Evolutionary conservation across 1,140 invertebrate genomes (phyloP), one percentile per base, ranked within the genome.

Genomic region (Battus philenor): DNA sequence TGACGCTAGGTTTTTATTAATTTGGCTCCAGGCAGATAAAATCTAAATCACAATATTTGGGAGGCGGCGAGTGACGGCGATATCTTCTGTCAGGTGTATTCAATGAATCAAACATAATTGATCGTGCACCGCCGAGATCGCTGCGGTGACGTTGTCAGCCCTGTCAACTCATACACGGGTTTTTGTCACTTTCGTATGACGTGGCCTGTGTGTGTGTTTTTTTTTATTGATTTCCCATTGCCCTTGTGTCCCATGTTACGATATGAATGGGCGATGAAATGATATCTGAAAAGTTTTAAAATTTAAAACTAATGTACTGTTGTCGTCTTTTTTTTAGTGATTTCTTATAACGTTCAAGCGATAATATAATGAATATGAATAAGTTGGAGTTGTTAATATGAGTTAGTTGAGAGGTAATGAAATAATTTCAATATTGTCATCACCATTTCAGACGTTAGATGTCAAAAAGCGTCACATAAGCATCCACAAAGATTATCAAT

Each of bases 51-150:
- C 59, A 71, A 71, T 68, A 64, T 68, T 68, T 71, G 65, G 65
- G 62, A 70, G 60, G 63, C 64, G 62, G 57, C 59, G 57, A 63
- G 57, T 63, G 61, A 66, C 56, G 44, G 20, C 57, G 57, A 69
- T 66, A 63, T 52, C 63, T 60, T 69, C 60, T 69, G 66, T 69
- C 66, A 66, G 55, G 60, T 65, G 67, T 55, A 70, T 54, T 65
- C 67, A 67, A 70, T 70, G 67, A 67, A 70, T 70, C 67, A 70
- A 70, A 70, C 51, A 70, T 70, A 70, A 70, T 70, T 70, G 67
- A 70, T 70, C 51, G 67, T 59, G 52, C 66, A 53, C 59, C 56
- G 54, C 55, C 53, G 31, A 55, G 62, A 53, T 55, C 54, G 61
- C 11, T 48, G 65, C 66, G 59, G 66, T 66, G 66, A 69, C 66